Evolutionary conservation across 2,113 vertebrate genomes (phyloP).

Genomic region (Poeciliopsis retropinna): DNA sequence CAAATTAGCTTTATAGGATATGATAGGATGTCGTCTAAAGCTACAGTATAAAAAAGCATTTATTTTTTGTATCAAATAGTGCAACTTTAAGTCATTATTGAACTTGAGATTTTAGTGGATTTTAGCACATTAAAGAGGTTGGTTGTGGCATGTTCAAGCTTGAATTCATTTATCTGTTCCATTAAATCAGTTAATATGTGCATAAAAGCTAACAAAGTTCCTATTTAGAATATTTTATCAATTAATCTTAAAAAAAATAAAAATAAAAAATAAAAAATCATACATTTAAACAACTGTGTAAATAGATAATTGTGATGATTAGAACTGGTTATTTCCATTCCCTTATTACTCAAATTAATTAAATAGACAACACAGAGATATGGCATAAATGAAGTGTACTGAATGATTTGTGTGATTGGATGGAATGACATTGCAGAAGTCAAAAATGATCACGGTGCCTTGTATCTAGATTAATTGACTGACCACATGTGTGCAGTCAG

Average conservation of each 20-base stretch:
- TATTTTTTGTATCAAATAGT: too few species aligned
- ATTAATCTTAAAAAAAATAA: too few species aligned
- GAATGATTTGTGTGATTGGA: background rate
- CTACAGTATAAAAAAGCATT: too few species aligned
- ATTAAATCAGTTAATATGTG: conserved; percentile 15
- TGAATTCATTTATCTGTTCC: conserved; percentile 4
- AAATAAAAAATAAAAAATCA: too few species aligned
- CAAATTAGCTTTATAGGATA: conserved; percentile 46
- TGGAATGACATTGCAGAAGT: conserved; percentile 23
- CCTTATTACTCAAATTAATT: too few species aligned
- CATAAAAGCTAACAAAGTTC: too few species aligned
- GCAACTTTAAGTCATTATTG: conserved; percentile 17
- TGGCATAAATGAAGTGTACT: background rate
- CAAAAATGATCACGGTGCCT: conserved; percentile 7
- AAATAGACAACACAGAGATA: background rate
- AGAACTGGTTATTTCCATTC: too few species aligned
- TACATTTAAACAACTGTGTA: too few species aligned
- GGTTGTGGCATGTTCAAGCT: conserved; percentile 9
- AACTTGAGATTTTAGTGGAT: conserved; percentile 30
- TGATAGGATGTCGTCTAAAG: too few species aligned
- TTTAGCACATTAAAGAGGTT: conserved; percentile 15
- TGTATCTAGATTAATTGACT: conserved; percentile 54
- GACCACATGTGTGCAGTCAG: conserved; percentile 40
- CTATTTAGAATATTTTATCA: too few species aligned
- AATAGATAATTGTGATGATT: too few species aligned